These are phyloP conservation scores for Drosophila sp. DNA, from an alignment of 1,140 invertebrate genomes.

Conservation along the genomic window DNA sequence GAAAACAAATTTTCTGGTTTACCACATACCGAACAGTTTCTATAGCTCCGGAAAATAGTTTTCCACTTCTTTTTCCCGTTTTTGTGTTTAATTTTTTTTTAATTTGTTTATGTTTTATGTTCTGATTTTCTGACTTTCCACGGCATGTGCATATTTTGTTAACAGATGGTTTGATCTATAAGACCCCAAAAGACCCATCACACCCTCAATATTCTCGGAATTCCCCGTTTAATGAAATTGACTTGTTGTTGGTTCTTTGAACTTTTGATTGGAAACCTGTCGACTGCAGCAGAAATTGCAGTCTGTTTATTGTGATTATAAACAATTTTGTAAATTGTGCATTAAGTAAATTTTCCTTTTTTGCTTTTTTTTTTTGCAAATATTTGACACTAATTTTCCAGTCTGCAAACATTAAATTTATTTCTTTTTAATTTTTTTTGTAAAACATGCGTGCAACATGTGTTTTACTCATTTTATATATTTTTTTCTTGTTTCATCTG, in stretches of 20 bases:
- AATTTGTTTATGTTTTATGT: conserved; percentile 71
- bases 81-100: conserved; percentile 12
- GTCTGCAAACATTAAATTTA: conserved; percentile 35
- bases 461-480: conserved; percentile 49
- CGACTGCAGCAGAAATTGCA: conserved; percentile 30
- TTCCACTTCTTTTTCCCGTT: conserved; percentile 16
- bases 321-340: conserved; percentile 8
- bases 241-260: conserved; percentile 52
- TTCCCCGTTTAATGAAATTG: conserved; percentile 9
- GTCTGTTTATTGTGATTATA: conserved; percentile 15
- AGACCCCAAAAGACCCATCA: conserved; percentile 3
- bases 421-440: conserved; percentile 26
- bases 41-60: conserved; percentile 27
- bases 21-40: conserved; percentile 50
- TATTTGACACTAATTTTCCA: conserved; percentile 73
- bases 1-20: conserved; percentile 56
- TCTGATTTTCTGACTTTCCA: conserved; percentile 60
- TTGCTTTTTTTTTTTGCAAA: conserved; percentile 46
- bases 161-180: conserved; percentile 78
- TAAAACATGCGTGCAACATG: conserved; percentile 73
- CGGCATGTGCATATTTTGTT: conserved; percentile 71
- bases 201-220: conserved; percentile 60
- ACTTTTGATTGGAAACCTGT: conserved; percentile 47
- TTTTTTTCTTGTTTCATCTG: conserved; percentile 46
- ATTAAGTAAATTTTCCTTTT: conserved; percentile 15